Conservation (phyloP, 1,140 invertebrate genomes). For the Copidosoma floridanum region DNA sequence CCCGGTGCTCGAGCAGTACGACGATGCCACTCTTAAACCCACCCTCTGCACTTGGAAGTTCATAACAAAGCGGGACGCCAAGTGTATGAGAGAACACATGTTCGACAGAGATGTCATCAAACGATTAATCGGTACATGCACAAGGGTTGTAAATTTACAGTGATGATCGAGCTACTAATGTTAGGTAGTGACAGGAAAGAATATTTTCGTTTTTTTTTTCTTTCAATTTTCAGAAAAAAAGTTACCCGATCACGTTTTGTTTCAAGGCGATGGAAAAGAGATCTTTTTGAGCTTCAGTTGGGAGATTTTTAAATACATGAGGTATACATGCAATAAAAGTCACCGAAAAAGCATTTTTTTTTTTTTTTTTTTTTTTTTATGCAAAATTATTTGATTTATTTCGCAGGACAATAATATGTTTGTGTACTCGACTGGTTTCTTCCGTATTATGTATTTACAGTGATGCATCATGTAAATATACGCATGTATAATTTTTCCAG, state of each 20-base stretch:
- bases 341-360: too few species aligned
- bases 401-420: too few species aligned
- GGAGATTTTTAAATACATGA: conserved; percentile 40
- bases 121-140: conserved; percentile 37
- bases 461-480: conserved; percentile 3
- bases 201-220: conserved; percentile 6
- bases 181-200: too few species aligned
- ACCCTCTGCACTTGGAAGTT: conserved; percentile 38
- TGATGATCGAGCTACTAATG: conserved; percentile 11
- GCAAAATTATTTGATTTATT: conserved; percentile 13
- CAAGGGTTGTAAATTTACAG: conserved; percentile 27
- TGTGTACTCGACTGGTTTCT: too few species aligned
- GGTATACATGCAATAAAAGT: too few species aligned
- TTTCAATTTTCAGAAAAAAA: conserved; percentile 34
- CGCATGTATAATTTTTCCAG: too few species aligned
- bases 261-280: conserved; percentile 22
- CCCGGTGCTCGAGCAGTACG: conserved; percentile 24
- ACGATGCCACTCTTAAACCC: conserved; percentile 21
- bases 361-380: conserved; percentile 7
- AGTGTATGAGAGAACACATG: conserved; percentile 33
- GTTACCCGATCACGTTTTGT: conserved; percentile 23
- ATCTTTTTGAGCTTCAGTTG: conserved; percentile 38
- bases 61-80: conserved; percentile 33
- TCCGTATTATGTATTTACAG: conserved; percentile 17
- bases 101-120: conserved; percentile 29